Evolutionary conservation across 2,888 invertebrate genomes (phyloP), one percentile per base, ranked within the genome.

Genomic region (Mimachlamys varia): DNA sequence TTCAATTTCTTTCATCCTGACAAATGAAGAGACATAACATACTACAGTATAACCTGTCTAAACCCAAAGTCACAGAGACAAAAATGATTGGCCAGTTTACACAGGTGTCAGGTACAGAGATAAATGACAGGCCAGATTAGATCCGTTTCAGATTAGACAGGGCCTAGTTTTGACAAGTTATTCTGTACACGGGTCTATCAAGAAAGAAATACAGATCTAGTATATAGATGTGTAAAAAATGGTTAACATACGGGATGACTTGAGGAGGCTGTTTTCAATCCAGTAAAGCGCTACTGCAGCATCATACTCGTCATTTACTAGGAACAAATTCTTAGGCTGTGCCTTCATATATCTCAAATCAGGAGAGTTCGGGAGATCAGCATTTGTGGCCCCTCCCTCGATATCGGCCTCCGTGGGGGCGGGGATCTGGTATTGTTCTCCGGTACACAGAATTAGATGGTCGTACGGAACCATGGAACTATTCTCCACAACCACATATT

Each of bases 261-360:
- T 95, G 49, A 95, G 90, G 37, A 96, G 76, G 89, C 94, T 94
- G 89, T 93, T 95, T 91, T 96, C 96, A 50, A 95, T 93, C 95
- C 95, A 96, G 93, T 95, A 94, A 33, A 96, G 93, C 10, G 95
- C 94, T 4, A 96, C 95, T 22, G 95, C 96, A 15, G 96, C 96
- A 90, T 97, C 96, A 92, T 95, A 96, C 15, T 93, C 93, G 94
- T 97, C 96, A 93, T 96, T 97, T 50, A 96, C 91, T 19, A 95
- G 92, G 91, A 96, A 96, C 87, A 96, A 92, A 92, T 96, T 97
- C 89, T 93, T 94, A 4, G 96, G 96, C 17, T 94, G 93, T 0
- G 88, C 91, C 10, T 94, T 95, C 10, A 89, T 58, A 90, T 94
- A 95, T 38, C 95, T 92, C 58, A 93, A 92, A 87, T 95, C 95